Conservation (phyloP, 2,797 vertebrate species). For the Trachurus trachurus region DNA sequence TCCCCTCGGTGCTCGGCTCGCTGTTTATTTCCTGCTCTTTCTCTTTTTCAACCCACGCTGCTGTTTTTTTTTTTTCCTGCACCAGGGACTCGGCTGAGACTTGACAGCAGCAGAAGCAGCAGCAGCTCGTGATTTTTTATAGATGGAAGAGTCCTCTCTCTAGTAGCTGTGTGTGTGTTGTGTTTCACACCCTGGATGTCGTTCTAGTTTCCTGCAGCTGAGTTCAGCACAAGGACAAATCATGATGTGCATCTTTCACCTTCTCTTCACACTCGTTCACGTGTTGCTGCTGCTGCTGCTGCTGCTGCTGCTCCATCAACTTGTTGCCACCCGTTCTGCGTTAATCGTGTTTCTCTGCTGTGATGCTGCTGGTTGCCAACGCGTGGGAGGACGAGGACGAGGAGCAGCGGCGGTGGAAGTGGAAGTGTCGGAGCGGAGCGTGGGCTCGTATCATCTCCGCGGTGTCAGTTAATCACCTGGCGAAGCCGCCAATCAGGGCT, state of each 20-base stretch:
- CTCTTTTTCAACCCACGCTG: conserved; percentile 16
- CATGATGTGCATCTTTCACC: neutral
- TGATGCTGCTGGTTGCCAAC: conserved; percentile 26
- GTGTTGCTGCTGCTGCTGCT: neutral
- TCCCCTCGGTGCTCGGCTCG: conserved; percentile 18
- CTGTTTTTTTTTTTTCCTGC: conserved; percentile 13
- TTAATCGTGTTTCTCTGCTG: conserved; percentile 11
- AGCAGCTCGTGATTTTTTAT: conserved; percentile 2
- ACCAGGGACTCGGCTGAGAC: neutral
- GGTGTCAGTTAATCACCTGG: conserved; percentile 54
- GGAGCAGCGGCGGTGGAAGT: conserved; percentile 3
- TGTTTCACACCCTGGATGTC: neutral
- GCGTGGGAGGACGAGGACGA: conserved; percentile 17
- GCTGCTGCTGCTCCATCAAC: conserved; percentile 1
- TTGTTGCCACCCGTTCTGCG: conserved; percentile 1
- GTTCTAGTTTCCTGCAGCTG: neutral
- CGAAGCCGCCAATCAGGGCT: conserved; percentile 27
- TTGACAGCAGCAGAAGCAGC: conserved; percentile 4
- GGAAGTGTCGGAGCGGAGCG: conserved; percentile 22
- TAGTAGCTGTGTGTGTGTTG: neutral
- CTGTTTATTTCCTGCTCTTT: conserved; percentile 30
- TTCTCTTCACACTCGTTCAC: neutral
- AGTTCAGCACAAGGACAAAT: neutral
- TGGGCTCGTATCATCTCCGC: conserved; percentile 53
- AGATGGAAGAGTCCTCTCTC: neutral